Percentiles rank a stretch among this genome's conserved stretches.
These are phyloP conservation scores for Equus quagga DNA, from an alignment of 2,113 vertebrate genomes.

Conservation along the genomic window DNA sequence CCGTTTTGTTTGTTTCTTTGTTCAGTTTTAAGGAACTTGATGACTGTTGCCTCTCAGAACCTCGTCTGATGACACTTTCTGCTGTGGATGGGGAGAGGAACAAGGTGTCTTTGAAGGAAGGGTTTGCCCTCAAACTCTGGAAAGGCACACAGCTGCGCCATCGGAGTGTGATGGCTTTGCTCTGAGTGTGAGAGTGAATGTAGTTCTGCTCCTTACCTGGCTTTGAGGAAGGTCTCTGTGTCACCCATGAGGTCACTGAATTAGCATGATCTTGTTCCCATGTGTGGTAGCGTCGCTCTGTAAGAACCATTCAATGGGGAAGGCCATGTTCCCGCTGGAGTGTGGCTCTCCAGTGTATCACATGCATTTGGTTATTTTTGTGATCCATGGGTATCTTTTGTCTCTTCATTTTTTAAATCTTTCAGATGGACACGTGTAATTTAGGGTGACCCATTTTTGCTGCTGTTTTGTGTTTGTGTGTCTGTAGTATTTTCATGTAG, in stretches of 20 bases:
- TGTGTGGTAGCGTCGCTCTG: background rate
- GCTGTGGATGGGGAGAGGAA: background rate
- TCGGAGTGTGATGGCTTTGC: background rate
- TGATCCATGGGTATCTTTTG: background rate
- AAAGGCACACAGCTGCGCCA: background rate
- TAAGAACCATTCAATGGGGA: background rate
- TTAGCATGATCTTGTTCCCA: background rate
- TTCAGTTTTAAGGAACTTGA: conserved; percentile 1
- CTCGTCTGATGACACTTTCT: background rate
- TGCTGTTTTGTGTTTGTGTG: background rate
- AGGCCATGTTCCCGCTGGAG: background rate
- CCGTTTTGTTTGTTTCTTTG: background rate
- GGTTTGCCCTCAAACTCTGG: background rate
- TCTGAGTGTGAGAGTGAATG: background rate
- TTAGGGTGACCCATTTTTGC: background rate
- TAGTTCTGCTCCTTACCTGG: background rate
- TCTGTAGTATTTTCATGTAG: background rate
- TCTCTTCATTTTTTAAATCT: background rate
- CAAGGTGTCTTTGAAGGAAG: background rate
- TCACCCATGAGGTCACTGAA: background rate
- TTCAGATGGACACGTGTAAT: background rate
- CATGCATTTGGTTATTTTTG: background rate
- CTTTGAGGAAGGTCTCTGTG: background rate
- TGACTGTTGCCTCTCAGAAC: background rate
- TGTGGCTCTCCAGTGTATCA: background rate